Base-by-base conservation (phyloP, 2,888 invertebrate genomes). In the Criorhina ranunculi region DNA sequence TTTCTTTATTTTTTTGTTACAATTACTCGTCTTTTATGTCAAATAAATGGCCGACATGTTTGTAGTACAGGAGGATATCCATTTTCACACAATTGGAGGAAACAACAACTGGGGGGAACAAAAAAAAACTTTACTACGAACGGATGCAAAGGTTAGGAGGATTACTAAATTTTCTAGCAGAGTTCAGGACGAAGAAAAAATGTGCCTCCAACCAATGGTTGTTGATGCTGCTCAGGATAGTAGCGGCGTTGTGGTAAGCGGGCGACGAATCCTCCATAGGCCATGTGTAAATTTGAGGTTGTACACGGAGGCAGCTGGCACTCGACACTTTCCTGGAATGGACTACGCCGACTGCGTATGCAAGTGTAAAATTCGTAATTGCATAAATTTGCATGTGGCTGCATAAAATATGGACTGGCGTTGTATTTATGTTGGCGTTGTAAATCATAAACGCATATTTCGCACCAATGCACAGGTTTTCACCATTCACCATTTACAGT, bases 361-460 rank as follows among this genome's bases (percentile, higher is more conserved):
- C 55, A 64, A 89, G 89, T 89, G 90, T 91, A 89, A 90, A 91
- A 91, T 90, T 91, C 90, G 89, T 91, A 91, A 91, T 90, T 91
- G 90, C 91, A 91, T 91, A 91, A 91, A 91, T 91, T 91, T 90
- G 89, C 90, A 90, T 91, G 90, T 90, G 91, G 90, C 89, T 88
- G 91, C 88, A 89, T 90, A 90, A 90, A 89, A 90, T 90, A 91
- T 90, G 87, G 87, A 79, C 83, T 73, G 79, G 69, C 53, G 67
- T 40, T 91, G 91, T 91, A 91, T 91, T 90, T 89, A 87, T 87
- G 87, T 88, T 87, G 88, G 85, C 87, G 88, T 89, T 90, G 90
- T 91, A 91, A 91, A 91, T 91, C 91, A 87, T 87, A 87, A 86
- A 87, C 87, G 87, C 87, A 87, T 87, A 87, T 87, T 87, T 87